Evolutionary conservation across 2,113 vertebrate species (phyloP), one percentile per base, ranked within the genome.

Genomic region (Anser brachyrhynchus): DNA sequence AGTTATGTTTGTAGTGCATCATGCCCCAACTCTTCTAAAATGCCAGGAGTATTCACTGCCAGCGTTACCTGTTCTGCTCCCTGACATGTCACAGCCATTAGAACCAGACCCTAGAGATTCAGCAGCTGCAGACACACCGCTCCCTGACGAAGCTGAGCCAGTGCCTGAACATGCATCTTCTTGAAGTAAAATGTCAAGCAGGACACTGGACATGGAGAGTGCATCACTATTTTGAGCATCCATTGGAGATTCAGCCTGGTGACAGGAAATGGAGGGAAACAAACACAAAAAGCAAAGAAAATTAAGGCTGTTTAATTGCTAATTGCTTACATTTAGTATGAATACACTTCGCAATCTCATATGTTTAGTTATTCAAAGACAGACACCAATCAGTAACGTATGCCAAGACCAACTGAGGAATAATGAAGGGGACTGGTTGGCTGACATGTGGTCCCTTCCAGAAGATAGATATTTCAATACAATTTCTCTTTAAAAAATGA

Each of bases 21-120:
- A 21, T 1, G 1, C 11, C 35, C 46, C 61, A 81, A 7, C 5
- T 31, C 55, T 11, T 41, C 17, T 14, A 73, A 80, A 73, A 20
- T 13, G 28, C 41, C n/a, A 54, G 4, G 14, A 16, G n/a, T 3
- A 31, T 55, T 91, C 4, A 9, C 39, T 72, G 77, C 70, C 54
- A 31, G 26, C 4, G 35, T 91, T 97, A 99, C 99, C 99, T 98
- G 98, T 98, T 96, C 98, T 97, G 62, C 99, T 99, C 39, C 96
- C 97, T 21, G 98, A 98, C 7, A 97, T 97, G 8, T 91, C 96
- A 19, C 98, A 98, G 95, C 98, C 98, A 28, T 98, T 98, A 23
- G 98, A 99, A 9, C 98, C 97, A 4, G 99, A 99, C 46, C 98
- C 99, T 95, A 99, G 98, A 23, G 98, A 99, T 14, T 98, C 98